Conservation (phyloP, 1,140 invertebrate genomes). For the Nephila pilipes region DNA sequence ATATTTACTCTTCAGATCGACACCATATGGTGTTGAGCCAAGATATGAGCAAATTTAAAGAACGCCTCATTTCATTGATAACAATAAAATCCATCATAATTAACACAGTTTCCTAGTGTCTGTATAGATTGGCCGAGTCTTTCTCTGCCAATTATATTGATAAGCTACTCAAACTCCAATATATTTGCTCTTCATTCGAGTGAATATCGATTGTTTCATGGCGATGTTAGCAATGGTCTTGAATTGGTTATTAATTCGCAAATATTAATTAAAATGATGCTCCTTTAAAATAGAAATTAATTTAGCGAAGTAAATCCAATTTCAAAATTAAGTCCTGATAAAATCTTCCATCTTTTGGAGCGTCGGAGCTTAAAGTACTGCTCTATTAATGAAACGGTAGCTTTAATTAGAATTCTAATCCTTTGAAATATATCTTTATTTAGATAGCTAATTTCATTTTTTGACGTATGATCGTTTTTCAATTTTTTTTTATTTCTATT, state of each 20-base stretch:
- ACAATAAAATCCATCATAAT: slow-evolving; percentile 7
- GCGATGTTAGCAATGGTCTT: not conserved
- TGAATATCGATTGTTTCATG: not conserved
- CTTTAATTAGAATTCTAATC: not conserved
- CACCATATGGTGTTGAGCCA: not conserved
- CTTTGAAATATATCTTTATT: not conserved
- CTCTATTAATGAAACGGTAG: not conserved
- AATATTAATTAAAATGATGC: not conserved
- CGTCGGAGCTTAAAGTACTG: not conserved
- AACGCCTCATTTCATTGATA: not conserved
- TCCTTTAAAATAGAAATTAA: not conserved
- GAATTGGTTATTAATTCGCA: not conserved
- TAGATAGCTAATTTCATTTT: too few species aligned
- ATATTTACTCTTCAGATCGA: not conserved
- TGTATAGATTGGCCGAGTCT: not conserved
- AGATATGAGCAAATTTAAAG: not conserved
- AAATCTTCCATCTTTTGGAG: not conserved
- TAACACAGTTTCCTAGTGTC: not conserved
- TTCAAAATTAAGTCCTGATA: not conserved
- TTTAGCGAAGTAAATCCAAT: not conserved
- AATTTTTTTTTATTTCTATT: too few species aligned
- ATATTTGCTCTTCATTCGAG: not conserved
- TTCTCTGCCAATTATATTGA: not conserved
- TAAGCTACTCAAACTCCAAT: not conserved
- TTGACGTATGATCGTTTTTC: too few species aligned